Percentiles rank a stretch among this genome's conserved stretches.
phyloP scores from a whole-genome alignment of 2,113 vertebrate species.

The Petroica traversi region DNA sequence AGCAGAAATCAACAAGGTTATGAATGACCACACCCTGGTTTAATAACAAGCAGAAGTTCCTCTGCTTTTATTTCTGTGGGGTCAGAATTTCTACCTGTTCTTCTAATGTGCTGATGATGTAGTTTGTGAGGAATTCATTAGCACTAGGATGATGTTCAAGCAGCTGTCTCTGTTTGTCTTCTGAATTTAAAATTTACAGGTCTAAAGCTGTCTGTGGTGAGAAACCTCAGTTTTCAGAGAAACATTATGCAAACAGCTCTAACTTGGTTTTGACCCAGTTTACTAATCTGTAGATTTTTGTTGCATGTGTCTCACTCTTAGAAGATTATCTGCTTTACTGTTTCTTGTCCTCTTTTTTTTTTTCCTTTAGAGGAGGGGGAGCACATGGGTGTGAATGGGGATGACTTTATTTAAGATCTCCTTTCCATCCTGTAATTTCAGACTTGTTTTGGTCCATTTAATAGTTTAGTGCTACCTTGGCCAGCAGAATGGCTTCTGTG shows the following conservation, averaged over 20 bases:
- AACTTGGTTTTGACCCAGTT: background rate
- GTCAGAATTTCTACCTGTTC: background rate
- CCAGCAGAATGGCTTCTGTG: background rate
- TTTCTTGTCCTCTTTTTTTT: background rate
- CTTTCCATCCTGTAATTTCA: background rate
- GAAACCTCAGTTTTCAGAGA: background rate
- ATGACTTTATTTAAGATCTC: background rate
- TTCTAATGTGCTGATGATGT: background rate
- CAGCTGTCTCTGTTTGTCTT: background rate
- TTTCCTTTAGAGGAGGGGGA: rapidly evolving
- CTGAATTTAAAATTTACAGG: background rate
- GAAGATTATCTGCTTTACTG: background rate
- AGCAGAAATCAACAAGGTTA: background rate
- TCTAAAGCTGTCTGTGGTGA: background rate
- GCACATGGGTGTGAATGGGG: background rate
- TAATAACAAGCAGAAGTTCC: background rate
- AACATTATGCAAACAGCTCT: background rate
- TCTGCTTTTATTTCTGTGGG: background rate
- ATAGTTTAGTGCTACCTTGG: background rate
- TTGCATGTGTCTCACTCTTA: background rate
- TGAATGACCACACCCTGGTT: background rate
- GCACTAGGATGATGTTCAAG: background rate
- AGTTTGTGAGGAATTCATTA: background rate
- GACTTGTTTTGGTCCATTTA: background rate
- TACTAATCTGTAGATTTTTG: background rate